Conservation (phyloP, 2,888 invertebrate species). For the Gerosis bhagava region DNA sequence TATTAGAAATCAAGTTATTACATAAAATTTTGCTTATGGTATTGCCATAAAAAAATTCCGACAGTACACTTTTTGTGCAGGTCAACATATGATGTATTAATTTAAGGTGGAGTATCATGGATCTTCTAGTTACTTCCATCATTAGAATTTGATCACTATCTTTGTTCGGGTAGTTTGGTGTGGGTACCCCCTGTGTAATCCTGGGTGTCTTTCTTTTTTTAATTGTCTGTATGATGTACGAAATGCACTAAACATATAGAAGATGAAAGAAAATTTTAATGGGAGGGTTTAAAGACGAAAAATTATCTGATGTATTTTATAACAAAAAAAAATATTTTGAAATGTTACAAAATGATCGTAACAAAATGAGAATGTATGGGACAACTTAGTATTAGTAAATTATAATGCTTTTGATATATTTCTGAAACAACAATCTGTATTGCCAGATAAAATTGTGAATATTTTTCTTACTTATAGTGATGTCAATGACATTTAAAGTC, state of each 20-base stretch:
- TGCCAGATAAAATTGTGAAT: constrained; percentile 82
- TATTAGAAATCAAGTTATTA: no score
- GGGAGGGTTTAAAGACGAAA: constrained; percentile 57
- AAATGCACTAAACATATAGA: constrained; percentile 95
- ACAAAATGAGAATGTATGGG: constrained; percentile 70
- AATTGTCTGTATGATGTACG: constrained; percentile 91
- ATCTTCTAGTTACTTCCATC: constrained; percentile 57
- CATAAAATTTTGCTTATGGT: no score
- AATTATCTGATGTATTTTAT: constrained; percentile 71
- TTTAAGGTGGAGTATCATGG: constrained; percentile 51
- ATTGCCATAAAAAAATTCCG: no score
- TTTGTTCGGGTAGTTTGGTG: constrained; percentile 81
- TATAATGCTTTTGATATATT: constrained; percentile 73
- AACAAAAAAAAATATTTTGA: constrained; percentile 60
- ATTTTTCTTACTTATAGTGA: constrained; percentile 77
- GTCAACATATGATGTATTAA: constrained; percentile 56
- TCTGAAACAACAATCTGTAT: constrained; percentile 71
- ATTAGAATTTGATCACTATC: constrained; percentile 75
- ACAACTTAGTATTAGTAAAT: constrained; percentile 76
- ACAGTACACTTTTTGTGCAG: no score
- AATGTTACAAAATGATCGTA: constrained; percentile 63
- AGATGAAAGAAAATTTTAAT: constrained; percentile 83
- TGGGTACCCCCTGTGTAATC: constrained; percentile 78
- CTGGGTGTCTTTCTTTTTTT: constrained; percentile 78
- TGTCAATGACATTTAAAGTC: constrained; percentile 79